A percentile compares a stretch with the other conserved stretches of the same genome.
These are phyloP conservation scores for Sorex fumeus DNA, from an alignment of 2,113 vertebrate species.

Conservation along the genomic window DNA sequence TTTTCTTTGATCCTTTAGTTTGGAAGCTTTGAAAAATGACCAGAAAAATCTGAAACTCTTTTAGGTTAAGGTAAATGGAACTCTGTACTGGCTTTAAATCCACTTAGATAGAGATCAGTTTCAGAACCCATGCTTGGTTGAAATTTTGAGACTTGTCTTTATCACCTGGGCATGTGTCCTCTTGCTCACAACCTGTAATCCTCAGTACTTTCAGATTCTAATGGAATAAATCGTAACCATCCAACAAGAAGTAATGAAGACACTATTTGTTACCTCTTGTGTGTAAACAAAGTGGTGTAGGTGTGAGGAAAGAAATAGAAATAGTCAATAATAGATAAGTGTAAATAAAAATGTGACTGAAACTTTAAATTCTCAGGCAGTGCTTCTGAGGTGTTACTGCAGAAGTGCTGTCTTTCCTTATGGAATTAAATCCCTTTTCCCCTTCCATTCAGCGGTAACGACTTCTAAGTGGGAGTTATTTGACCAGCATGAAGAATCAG, in stretches of 20 bases:
- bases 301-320: slow-evolving; percentile 58
- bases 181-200: not conserved
- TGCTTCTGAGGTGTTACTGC: slow-evolving; percentile 3
- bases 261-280: slow-evolving; percentile 38
- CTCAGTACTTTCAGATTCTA: slow-evolving; percentile 41
- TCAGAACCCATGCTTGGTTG: slow-evolving; percentile 35
- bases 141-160: slow-evolving; percentile 26
- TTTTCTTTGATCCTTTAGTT: slow-evolving; percentile 63
- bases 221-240: slow-evolving; percentile 56
- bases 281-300: slow-evolving; percentile 59
- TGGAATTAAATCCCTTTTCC: slow-evolving; percentile 67
- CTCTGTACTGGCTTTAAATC: not conserved
- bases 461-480: slow-evolving; percentile 99
- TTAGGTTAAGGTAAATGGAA: slow-evolving; percentile 9
- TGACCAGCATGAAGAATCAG: slow-evolving; percentile 96
- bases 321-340: slow-evolving; percentile 51
- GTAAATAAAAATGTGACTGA: slow-evolving; percentile 59
- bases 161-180: not conserved
- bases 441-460: slow-evolving; percentile 93
- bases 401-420: slow-evolving; percentile 66
- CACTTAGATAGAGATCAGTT: slow-evolving; percentile 33
- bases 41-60: slow-evolving; percentile 41
- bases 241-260: slow-evolving; percentile 32
- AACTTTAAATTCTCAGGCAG: slow-evolving; percentile 48
- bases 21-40: slow-evolving; percentile 54